Conservation (phyloP, 1,140 invertebrate genomes). For the Nymphalis io region DNA sequence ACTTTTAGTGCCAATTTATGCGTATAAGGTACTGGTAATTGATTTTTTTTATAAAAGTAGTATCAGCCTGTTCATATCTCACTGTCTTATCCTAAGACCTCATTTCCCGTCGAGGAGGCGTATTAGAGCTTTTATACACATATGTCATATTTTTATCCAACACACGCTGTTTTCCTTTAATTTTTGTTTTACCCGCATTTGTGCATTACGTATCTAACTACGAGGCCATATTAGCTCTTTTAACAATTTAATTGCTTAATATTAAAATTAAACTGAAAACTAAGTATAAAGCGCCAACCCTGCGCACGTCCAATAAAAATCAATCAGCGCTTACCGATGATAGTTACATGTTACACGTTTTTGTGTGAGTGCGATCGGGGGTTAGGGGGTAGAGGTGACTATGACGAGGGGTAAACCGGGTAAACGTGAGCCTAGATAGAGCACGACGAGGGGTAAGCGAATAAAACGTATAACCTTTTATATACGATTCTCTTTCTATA, state of each 20-base stretch:
- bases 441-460: conserved; percentile 32
- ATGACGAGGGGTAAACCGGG: conserved; percentile 10
- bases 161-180: too few species aligned
- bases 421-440: conserved; percentile 34
- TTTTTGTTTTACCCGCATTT: too few species aligned
- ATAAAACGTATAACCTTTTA: conserved; percentile 5
- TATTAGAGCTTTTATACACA: too few species aligned
- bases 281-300: conserved; percentile 39
- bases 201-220: too few species aligned
- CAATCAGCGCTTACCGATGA: conserved; percentile 61
- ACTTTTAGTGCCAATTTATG: too few species aligned
- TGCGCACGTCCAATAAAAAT: conserved; percentile 65
- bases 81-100: too few species aligned
- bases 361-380: conserved; percentile 31
- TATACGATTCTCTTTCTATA: neutral
- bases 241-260: neutral
- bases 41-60: too few species aligned
- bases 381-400: neutral
- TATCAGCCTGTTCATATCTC: too few species aligned
- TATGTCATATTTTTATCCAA: too few species aligned
- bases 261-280: neutral
- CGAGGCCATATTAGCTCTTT: too few species aligned
- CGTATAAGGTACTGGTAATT: too few species aligned
- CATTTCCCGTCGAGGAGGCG: too few species aligned
- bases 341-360: conserved; percentile 36